Evolutionary conservation across 2,113 vertebrate genomes (phyloP).

Genomic region (Speoplatyrhinus poulsoni): DNA sequence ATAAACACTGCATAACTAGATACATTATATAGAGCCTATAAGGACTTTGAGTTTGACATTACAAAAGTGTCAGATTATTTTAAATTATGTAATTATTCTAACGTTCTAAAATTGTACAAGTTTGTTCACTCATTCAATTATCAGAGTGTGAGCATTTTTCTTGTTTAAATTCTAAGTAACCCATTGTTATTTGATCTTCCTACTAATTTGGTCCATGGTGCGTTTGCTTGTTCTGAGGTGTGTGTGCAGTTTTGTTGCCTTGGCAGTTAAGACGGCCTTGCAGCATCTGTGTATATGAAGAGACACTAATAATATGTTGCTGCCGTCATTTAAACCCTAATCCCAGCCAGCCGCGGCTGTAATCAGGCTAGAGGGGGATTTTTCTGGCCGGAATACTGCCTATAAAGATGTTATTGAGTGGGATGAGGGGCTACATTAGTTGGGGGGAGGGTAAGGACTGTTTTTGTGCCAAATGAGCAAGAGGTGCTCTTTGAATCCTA

Average conservation of each 20-base stretch:
- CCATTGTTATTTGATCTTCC: background rate
- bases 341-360: slow-evolving; percentile 37
- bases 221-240: no score
- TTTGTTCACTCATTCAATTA: no score
- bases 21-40: no score
- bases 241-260: background rate
- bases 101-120: no score
- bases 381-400: slow-evolving; percentile 49
- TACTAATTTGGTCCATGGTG: no score
- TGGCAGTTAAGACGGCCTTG: background rate
- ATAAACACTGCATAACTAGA: no score
- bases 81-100: no score
- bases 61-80: no score
- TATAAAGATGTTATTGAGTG: slow-evolving; percentile 55
- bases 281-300: background rate
- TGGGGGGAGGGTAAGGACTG: background rate
- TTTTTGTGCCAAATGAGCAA: background rate
- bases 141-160: no score
- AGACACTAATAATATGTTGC: slow-evolving; percentile 24
- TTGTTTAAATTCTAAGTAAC: background rate
- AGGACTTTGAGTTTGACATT: no score
- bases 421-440: slow-evolving; percentile 43
- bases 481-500: background rate
- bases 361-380: slow-evolving; percentile 50
- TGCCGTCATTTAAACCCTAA: slow-evolving; percentile 43